Evolutionary conservation across 1,140 invertebrate genomes (phyloP), one percentile per base, ranked within the genome.

Genomic region (Adoxophyes honmai): DNA sequence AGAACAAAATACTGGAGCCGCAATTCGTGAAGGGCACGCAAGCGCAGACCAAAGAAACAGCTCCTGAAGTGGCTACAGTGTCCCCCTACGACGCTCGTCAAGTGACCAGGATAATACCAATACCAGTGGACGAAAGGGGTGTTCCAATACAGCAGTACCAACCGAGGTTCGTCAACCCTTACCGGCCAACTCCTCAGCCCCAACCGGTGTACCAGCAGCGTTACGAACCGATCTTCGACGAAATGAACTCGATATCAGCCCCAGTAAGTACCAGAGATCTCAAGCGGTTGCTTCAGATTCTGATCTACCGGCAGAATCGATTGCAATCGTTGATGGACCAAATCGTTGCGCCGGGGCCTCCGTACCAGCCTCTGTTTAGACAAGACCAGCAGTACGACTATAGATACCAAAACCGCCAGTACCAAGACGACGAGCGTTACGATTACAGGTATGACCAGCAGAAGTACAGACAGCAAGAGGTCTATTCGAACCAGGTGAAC

Each of bases 191-290:
- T n/a, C n/a, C 73, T 54, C 78, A 60, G 2, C 77, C 75, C 33
- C n/a, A n/a, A n/a, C 70, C 82, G 3, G 34, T 78, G 14, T 85
- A 62, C 74, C 87, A 81, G 54, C 76, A 62, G 33, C 66, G 75
- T 35, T 82, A 82, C 35, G 80, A 86, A 9, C 75, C 80, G 18
- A 62, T 56, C 42, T 15, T 75, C 5, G 75, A 76, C 13, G 81
- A 88, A 42, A 76, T 82, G 72, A 63, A 75, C 37, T 73, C 73
- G 1, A 89, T 90, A 60, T 73, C 84, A 52, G 76, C 88, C 42
- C 91, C 91, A 28, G 91, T 92, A 1, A 91, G 90, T 67, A 91
- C 90, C 1, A 89, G 87, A 76, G 91, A 92, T 68, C 88, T 92
- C 38, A 90, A 91, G 71, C 81, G 86, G 39, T 78, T 92, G 36